A percentile compares a stretch with the other conserved stretches of the same genome.
phyloP scores from a whole-genome alignment of 2,888 invertebrate genomes.

The Morinoia aosen region DNA sequence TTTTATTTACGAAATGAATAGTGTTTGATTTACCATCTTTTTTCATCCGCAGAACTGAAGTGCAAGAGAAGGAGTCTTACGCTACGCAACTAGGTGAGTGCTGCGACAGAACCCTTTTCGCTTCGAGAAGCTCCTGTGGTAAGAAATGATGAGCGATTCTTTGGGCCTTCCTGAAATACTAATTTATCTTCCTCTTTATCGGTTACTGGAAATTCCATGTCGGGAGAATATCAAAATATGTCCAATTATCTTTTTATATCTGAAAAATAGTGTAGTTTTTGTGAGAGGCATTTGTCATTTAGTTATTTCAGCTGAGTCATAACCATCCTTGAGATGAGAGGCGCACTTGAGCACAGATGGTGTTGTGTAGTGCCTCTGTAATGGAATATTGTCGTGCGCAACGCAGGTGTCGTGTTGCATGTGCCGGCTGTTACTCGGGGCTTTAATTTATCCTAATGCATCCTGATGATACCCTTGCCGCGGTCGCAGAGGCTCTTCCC shows the following conservation, averaged over 20 bases:
- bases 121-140: background rate
- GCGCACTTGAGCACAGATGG: background rate
- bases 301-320: background rate
- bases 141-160: background rate
- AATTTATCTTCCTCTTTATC: background rate
- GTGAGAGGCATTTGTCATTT: background rate
- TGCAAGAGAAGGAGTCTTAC: background rate
- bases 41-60: background rate
- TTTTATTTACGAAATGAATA: too few species aligned
- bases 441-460: constrained; percentile 46
- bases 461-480: constrained; percentile 44
- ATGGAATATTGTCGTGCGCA: background rate
- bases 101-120: background rate
- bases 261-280: background rate
- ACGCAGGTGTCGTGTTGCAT: constrained; percentile 29
- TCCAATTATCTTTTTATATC: background rate
- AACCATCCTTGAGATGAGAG: background rate
- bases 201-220: background rate
- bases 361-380: background rate
- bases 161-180: background rate
- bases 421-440: constrained; percentile 1
- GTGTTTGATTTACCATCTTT: background rate
- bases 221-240: background rate
- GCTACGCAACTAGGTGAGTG: background rate
- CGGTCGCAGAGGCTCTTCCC: background rate